Evolutionary conservation across 2,888 invertebrate genomes (phyloP), one percentile per base, ranked within the genome.

Genomic region (Sminthurinus aureus): DNA sequence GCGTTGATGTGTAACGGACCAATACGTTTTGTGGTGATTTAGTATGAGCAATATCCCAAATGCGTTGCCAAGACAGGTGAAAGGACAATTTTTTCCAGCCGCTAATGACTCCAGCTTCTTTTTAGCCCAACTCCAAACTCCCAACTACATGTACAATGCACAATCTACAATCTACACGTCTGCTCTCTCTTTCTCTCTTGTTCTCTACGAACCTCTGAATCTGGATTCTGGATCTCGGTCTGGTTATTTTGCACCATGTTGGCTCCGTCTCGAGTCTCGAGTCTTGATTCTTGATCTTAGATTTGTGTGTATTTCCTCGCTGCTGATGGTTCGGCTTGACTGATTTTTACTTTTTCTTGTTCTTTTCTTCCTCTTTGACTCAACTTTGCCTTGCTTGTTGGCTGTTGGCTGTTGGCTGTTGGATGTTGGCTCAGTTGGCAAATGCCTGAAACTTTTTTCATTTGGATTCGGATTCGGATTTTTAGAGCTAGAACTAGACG

Each of bases 41-140:
- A 81, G 58, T 75, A 74, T 81, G 81, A 81, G 81, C 73, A 81
- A 81, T 81, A 81, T 81, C 73, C 81, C 81, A 81, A 81, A 81
- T 81, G 82, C 78, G 77, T 71, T 78, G 77, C 78, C 78, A 82
- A 78, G 78, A 78, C 82, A 82, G 82, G 82, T 82, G 82, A 82
- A 82, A 82, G 78, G 78, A 82, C 82, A 78, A 82, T 82, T 82
- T 82, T 82, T 82, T 73, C 78, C 73, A 77, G 71, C 69, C 78
- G 76, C 77, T 82, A 78, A 82, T 78, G 81, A 81, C 81, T 81
- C 18, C 58, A 58, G 58, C 58, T 58, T 58, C 58, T 13, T 58
- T 58, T 58, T 38, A 38, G 1, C 38, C 38, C 38, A 38, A 38
- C 38, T 38, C 38, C 38, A 1, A 38, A 38, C 38, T 38, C 6